A percentile compares a stretch with the other conserved stretches of the same genome.
Conservation (phyloP, 2,113 vertebrate species). For the Nothoprocta perdicaria region DNA sequence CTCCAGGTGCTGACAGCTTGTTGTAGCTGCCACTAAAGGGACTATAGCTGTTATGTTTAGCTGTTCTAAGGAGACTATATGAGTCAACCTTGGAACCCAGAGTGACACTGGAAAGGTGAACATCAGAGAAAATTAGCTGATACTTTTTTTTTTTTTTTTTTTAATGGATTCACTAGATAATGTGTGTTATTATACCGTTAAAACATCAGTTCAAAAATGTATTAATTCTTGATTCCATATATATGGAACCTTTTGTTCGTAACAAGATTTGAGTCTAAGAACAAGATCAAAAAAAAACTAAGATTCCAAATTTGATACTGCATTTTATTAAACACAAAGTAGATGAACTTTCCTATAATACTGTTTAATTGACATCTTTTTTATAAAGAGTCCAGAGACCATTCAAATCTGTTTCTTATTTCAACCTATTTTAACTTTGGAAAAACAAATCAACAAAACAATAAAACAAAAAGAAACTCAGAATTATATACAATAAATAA, state of each 20-base stretch:
- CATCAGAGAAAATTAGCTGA: neutral
- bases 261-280: neutral
- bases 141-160: neutral
- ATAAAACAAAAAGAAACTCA: accelerated
- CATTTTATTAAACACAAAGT: neutral
- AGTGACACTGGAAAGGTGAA: neutral
- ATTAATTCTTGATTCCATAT: neutral
- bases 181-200: neutral
- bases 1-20: neutral
- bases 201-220: neutral
- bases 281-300: neutral
- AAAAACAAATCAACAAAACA: neutral
- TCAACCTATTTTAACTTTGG: neutral
- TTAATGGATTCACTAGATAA: neutral
- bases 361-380: neutral
- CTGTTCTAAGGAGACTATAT: neutral
- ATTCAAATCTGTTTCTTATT: neutral
- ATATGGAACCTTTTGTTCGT: neutral
- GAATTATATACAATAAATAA: neutral
- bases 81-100: neutral
- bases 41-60: too few relatives aligned
- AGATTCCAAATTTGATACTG: neutral
- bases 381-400: neutral
- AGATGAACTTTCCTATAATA: neutral
- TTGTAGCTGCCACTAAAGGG: neutral